phyloP scores from a whole-genome alignment of 2,113 vertebrate species.

The Erythrolamprus reginae region DNA sequence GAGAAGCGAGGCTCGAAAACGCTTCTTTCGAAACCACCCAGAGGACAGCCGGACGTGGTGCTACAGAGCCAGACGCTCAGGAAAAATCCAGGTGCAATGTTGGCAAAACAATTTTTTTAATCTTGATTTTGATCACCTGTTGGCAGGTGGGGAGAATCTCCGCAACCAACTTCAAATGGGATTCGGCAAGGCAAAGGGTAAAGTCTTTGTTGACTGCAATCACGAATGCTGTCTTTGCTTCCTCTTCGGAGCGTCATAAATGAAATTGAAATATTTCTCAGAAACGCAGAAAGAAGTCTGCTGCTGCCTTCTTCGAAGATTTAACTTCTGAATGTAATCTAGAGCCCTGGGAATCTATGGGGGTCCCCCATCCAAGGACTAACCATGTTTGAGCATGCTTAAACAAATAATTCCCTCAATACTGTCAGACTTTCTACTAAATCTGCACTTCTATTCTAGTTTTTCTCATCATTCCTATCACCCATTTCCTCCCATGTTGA shows the following conservation, averaged over 20 bases:
- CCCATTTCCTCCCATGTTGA: no score
- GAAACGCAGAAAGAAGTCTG: no score
- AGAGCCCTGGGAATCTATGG: background rate
- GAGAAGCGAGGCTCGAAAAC: no score
- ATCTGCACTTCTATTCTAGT: no score
- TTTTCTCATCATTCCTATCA: no score
- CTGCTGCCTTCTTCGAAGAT: background rate
- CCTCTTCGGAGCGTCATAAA: background rate
- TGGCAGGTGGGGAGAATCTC: background rate
- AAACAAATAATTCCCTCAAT: no score
- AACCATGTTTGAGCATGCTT: background rate
- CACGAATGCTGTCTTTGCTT: no score
- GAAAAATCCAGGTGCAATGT: constrained; percentile 11
- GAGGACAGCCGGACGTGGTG: background rate
- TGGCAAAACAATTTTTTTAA: constrained; percentile 25
- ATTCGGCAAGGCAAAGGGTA: background rate
- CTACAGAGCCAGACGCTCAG: background rate
- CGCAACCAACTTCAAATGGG: background rate
- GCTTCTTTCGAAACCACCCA: background rate
- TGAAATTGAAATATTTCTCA: background rate
- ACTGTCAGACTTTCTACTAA: no score
- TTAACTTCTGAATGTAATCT: background rate
- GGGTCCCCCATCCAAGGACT: background rate
- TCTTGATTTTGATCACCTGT: constrained; percentile 1
- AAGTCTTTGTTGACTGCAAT: background rate